phyloP scores from a whole-genome alignment of 2,797 vertebrate species.

The Poecilia gillii region DNA sequence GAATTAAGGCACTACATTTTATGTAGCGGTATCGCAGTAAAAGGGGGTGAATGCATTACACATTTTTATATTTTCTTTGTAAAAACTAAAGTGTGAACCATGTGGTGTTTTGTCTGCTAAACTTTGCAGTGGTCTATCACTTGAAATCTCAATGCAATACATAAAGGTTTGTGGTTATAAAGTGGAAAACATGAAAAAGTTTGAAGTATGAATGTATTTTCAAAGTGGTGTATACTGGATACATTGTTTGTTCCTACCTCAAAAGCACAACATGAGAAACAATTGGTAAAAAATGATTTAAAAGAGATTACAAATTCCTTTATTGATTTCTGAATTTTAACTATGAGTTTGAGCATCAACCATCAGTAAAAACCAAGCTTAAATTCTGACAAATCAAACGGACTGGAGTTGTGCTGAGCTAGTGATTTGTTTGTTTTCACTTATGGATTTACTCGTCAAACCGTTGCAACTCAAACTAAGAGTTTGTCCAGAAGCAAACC shows the following conservation, averaged over 20 bases:
- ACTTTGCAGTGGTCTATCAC: neutral
- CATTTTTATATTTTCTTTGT: neutral
- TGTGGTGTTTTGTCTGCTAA: neutral
- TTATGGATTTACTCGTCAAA: slow-evolving; percentile 13
- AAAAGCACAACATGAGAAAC: slow-evolving; percentile 31
- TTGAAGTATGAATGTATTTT: neutral
- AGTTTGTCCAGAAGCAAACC: neutral
- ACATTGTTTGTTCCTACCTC: slow-evolving; percentile 33
- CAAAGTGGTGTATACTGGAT: neutral
- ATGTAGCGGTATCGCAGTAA: neutral
- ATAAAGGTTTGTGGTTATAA: neutral
- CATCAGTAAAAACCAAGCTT: neutral
- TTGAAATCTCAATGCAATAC: neutral
- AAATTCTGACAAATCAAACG: neutral
- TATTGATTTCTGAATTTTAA: slow-evolving; percentile 17
- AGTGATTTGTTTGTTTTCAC: neutral
- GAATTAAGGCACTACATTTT: neutral
- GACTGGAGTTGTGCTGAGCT: neutral
- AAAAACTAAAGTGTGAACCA: neutral
- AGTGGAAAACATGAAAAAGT: neutral
- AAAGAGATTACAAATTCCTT: slow-evolving; percentile 35
- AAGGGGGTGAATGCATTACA: neutral
- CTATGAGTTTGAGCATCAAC: slow-evolving; percentile 22
- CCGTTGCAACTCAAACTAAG: slow-evolving; percentile 3
- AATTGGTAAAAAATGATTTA: slow-evolving; percentile 24